Percentiles rank a stretch among this genome's conserved stretches.
phyloP scores from a whole-genome alignment of 2,113 vertebrate genomes.

The Peromyscus polionotus region DNA sequence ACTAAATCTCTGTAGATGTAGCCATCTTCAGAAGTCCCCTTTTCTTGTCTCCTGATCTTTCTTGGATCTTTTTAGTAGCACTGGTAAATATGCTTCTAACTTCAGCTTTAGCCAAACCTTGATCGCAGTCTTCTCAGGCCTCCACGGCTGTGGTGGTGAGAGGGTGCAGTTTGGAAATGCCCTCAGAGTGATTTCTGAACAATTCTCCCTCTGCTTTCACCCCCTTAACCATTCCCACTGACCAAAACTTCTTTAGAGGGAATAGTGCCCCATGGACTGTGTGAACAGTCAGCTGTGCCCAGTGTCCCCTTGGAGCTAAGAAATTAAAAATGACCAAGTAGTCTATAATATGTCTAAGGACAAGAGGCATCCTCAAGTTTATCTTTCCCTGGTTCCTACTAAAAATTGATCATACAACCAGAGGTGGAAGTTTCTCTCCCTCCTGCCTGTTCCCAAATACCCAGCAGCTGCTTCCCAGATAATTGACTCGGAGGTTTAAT shows the following conservation, averaged over 20 bases:
- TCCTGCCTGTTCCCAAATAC: too few relatives aligned
- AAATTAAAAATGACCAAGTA: slow-evolving; percentile 10
- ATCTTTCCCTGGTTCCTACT: not conserved
- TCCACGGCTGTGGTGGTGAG: not conserved
- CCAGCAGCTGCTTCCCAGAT: too few relatives aligned
- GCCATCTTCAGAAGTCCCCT: not conserved
- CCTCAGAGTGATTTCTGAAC: not conserved
- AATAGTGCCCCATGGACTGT: not conserved
- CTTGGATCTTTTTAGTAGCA: not conserved
- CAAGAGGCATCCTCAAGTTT: slow-evolving; percentile 41
- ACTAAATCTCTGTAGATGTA: not conserved
- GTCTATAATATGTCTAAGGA: slow-evolving; percentile 16
- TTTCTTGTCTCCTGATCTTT: not conserved
- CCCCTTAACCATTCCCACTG: not conserved
- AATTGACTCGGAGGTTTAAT: too few relatives aligned
- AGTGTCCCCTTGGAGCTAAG: not conserved
- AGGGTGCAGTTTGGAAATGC: not conserved
- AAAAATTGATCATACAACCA: not conserved
- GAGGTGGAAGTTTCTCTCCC: too few relatives aligned
- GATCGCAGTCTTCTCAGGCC: not conserved
- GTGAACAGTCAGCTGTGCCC: not conserved
- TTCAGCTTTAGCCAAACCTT: not conserved
- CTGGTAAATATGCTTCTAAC: not conserved
- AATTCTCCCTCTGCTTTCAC: slow-evolving; percentile 6
- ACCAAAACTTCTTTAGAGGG: not conserved